Percentiles rank a stretch among this genome's conserved stretches.
Conservation (phyloP, 2,797 vertebrate species). For the Gallirallus australis region DNA sequence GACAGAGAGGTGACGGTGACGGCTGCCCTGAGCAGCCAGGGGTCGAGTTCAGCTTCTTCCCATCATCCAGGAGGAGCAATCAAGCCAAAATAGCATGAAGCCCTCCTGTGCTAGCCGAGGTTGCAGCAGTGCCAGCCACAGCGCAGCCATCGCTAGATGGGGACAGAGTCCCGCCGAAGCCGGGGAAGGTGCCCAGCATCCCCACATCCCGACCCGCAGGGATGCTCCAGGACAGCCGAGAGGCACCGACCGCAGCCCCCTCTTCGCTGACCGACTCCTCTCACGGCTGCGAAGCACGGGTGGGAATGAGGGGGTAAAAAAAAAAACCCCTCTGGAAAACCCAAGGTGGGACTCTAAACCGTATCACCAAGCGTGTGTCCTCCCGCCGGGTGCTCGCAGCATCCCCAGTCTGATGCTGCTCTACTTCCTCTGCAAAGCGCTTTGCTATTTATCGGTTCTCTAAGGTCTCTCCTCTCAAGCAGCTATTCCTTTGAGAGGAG, state of each 20-base stretch:
- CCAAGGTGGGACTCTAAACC: neutral
- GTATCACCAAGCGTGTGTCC: fast-evolving
- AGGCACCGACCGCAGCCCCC: neutral
- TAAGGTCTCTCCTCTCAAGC: neutral
- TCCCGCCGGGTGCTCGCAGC: fast-evolving
- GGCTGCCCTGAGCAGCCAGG: neutral
- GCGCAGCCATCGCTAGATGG: conserved; percentile 51
- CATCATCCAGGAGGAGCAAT: fast-evolving
- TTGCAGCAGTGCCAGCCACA: neutral
- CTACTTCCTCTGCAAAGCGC: neutral
- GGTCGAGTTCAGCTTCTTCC: neutral
- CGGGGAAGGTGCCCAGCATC: neutral
- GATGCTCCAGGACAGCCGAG: neutral
- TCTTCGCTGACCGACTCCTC: fast-evolving
- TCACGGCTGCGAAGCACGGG: fast-evolving
- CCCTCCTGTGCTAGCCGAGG: neutral
- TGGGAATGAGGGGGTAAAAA: fast-evolving
- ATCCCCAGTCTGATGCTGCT: neutral
- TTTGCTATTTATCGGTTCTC: neutral
- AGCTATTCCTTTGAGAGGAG: conserved; percentile 14
- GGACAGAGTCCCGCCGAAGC: neutral
- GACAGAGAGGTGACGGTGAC: neutral
- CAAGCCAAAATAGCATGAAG: fast-evolving
- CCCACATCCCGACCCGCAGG: neutral
- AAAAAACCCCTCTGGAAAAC: neutral